Evolutionary conservation across 2,797 vertebrate species (phyloP).

Genomic region (Chelonia mydas): DNA sequence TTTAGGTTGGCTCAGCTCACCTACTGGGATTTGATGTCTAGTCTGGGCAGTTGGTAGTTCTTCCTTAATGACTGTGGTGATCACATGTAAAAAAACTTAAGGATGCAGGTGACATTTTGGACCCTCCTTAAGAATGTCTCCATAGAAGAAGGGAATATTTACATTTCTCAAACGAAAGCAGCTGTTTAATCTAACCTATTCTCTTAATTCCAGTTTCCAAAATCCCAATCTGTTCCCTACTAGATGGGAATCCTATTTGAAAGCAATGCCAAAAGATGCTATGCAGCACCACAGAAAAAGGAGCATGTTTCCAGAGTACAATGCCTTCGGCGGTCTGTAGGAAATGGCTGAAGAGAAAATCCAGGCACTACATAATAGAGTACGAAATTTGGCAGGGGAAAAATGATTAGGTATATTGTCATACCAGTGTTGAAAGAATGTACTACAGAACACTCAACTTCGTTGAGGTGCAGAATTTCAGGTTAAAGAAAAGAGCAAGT

Average conservation of each 20-base stretch:
- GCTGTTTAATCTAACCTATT: not conserved
- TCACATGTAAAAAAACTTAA: not conserved
- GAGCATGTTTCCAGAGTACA: not conserved
- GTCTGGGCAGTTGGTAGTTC: not conserved
- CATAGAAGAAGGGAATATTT: not conserved
- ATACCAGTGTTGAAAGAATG: accelerated
- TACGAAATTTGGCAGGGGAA: accelerated
- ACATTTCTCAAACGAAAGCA: not conserved
- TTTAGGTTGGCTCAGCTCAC: not conserved
- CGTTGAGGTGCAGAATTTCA: not conserved
- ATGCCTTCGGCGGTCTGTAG: accelerated
- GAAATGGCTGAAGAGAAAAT: accelerated
- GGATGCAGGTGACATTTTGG: not conserved
- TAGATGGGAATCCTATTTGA: not conserved
- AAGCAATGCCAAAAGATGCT: accelerated
- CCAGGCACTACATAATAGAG: not conserved
- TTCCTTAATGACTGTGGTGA: not conserved
- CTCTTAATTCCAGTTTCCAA: not conserved
- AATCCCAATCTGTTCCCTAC: not conserved
- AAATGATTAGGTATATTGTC: accelerated
- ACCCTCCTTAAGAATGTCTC: not conserved
- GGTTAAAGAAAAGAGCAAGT: not conserved
- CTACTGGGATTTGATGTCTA: not conserved
- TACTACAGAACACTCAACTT: not conserved
- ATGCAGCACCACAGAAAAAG: not conserved